A percentile compares a stretch with the other conserved stretches of the same genome.
Evolutionary conservation across 2,888 invertebrate species (phyloP).

Genomic region (Athetis lepigone): DNA sequence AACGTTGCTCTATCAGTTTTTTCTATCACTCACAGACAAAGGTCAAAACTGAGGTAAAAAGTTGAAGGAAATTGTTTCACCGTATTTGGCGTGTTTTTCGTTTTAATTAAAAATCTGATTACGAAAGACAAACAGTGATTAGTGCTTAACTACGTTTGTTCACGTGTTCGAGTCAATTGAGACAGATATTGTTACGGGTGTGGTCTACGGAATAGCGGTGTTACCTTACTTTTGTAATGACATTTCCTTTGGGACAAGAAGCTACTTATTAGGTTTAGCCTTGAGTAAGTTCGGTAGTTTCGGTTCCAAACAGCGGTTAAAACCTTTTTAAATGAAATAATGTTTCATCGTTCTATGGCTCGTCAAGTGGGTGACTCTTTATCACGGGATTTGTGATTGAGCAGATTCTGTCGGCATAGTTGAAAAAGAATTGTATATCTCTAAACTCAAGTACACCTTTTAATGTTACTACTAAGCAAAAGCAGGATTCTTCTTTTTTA

Average conservation of each 20-base stretch:
- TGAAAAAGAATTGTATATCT: not conserved
- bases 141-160: constrained; percentile 8
- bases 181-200: constrained; percentile 20
- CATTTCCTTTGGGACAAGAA: constrained; percentile 39
- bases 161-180: constrained; percentile 38
- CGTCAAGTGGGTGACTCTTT: not conserved
- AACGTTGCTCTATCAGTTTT: constrained; percentile 3
- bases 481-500: no score
- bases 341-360: not conserved
- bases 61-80: not conserved
- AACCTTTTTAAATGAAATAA: not conserved
- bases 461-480: no score
- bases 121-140: constrained; percentile 11
- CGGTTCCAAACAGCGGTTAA: not conserved
- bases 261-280: constrained; percentile 13
- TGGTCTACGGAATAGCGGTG: constrained; percentile 17
- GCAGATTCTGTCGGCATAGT: not conserved
- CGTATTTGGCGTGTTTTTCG: constrained; percentile 8
- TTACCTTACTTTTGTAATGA: constrained; percentile 28
- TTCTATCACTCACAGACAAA: constrained; percentile 5
- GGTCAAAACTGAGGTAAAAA: not conserved
- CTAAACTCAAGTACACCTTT: no score
- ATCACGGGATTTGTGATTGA: not conserved
- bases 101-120: constrained; percentile 41
- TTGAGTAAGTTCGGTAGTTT: not conserved